Evolutionary conservation across 2,888 invertebrate genomes (phyloP).

Genomic region (Melipona bicolor): DNA sequence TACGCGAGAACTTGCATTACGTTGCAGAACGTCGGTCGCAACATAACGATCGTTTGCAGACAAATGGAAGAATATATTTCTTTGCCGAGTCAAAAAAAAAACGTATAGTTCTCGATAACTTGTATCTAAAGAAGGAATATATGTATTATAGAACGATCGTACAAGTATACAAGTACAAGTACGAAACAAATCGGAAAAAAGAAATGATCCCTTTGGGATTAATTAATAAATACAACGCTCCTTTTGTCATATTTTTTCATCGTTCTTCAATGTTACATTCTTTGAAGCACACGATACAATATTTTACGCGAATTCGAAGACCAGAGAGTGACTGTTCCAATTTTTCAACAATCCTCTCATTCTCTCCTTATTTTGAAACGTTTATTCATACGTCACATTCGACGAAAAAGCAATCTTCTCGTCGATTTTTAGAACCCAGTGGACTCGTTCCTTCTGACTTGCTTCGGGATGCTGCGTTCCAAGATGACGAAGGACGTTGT

Average conservation of each 20-base stretch:
- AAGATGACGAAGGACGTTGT: slow-evolving; percentile 66
- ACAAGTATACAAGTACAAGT: not conserved
- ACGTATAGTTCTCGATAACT: not conserved
- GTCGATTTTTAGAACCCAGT: slow-evolving; percentile 3
- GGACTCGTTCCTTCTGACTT: not conserved
- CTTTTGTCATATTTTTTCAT: not conserved
- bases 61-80: slow-evolving; percentile 17
- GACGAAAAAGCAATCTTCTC: not conserved
- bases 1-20: not conserved
- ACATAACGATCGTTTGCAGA: not conserved
- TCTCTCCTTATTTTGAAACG: not conserved
- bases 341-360: not conserved
- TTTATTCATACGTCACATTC: not conserved
- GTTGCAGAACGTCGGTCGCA: not conserved
- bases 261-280: slow-evolving; percentile 21
- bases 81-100: not conserved
- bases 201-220: not conserved
- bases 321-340: not conserved
- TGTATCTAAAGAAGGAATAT: not conserved
- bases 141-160: not conserved
- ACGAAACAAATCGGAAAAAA: not conserved
- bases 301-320: not conserved
- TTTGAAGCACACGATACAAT: not conserved
- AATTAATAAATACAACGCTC: slow-evolving; percentile 26
- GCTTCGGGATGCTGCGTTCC: slow-evolving; percentile 55